Conservation (phyloP, 2,888 invertebrate species). For the Muschampia plurimacula region DNA sequence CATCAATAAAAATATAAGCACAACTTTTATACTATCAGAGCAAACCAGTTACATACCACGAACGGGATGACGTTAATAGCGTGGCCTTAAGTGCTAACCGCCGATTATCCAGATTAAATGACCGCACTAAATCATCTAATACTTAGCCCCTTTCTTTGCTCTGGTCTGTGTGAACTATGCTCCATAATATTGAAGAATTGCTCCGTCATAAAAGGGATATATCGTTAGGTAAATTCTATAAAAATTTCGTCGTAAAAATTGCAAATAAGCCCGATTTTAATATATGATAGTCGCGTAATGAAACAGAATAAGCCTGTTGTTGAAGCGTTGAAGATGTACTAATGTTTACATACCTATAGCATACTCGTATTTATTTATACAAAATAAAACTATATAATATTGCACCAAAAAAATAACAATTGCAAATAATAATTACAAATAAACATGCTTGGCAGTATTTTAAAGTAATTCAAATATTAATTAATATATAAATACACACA, state of each 20-base stretch:
- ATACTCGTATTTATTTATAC: neutral
- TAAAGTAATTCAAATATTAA: too few relatives aligned
- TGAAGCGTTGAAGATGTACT: neutral
- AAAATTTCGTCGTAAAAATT: constrained; percentile 75
- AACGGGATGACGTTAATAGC: constrained; percentile 54
- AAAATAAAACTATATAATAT: too few relatives aligned
- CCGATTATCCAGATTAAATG: constrained; percentile 79
- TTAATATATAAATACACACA: too few relatives aligned
- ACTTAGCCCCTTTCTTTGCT: constrained; percentile 69
- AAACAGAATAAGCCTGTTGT: constrained; percentile 53
- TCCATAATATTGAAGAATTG: constrained; percentile 83
- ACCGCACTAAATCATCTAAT: constrained; percentile 78
- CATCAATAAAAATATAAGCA: neutral
- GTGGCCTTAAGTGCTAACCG: constrained; percentile 68
- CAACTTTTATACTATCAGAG: neutral
- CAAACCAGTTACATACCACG: constrained; percentile 46
- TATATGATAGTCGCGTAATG: constrained; percentile 66
- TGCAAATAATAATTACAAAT: too few relatives aligned
- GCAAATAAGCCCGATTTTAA: constrained; percentile 72
- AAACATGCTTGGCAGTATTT: too few relatives aligned
- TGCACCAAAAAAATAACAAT: too few relatives aligned
- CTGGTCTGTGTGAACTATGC: constrained; percentile 74
- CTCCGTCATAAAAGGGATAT: constrained; percentile 72
- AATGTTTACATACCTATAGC: neutral
- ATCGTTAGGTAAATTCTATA: constrained; percentile 68